Evolutionary conservation across 2,797 vertebrate genomes (phyloP).

Genomic region (Mormyrops attenuatus): DNA sequence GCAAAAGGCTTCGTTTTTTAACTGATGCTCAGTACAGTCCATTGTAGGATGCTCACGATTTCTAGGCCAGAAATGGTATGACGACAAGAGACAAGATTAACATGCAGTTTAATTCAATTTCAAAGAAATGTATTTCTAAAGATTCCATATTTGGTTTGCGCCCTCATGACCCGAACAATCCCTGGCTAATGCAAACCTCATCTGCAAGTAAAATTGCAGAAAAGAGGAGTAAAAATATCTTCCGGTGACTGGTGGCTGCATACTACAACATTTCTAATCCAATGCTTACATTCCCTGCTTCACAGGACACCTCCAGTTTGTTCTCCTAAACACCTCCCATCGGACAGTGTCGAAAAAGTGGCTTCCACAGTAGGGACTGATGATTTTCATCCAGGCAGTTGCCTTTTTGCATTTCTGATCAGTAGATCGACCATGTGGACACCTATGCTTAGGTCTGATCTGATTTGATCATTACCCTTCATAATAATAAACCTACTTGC

Average conservation of each 20-base stretch:
- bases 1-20: background rate
- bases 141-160: background rate
- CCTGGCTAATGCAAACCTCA: background rate
- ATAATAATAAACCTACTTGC: background rate
- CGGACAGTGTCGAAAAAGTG: background rate
- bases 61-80: background rate
- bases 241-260: background rate
- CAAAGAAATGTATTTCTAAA: background rate
- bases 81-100: background rate
- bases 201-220: background rate
- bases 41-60: background rate
- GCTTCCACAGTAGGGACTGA: background rate
- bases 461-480: background rate
- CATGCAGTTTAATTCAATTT: background rate
- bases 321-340: background rate
- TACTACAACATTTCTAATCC: background rate
- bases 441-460: background rate
- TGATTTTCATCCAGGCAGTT: background rate
- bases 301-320: background rate
- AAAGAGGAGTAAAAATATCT: background rate
- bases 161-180: background rate
- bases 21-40: background rate
- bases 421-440: background rate
- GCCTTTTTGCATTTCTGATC: background rate
- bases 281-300: background rate